Base-by-base conservation (phyloP, 2,888 invertebrate species). In the Diarsia mendica region DNA sequence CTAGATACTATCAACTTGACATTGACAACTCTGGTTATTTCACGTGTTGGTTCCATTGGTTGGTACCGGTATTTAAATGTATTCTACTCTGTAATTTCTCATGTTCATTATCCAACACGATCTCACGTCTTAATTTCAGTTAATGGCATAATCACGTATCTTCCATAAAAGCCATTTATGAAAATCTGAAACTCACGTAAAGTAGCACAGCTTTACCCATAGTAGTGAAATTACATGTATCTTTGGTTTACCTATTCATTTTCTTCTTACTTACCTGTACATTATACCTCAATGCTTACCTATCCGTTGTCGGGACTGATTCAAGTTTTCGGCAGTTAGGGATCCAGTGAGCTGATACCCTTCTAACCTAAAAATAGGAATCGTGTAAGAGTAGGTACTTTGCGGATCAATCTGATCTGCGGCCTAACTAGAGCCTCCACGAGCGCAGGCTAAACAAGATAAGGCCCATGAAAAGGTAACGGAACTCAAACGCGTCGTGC, bases 21-120 rank as follows among this genome's bases (percentile, higher is more conserved):
- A 71, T 71, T 73, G 72, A 60, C 60, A 60, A 49, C 72, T 49
- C 1, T 8, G 18, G 15, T 10, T 15, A 46, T 28, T 33, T 46
- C 18, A 20, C 60, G 60, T 60, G 15, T 9, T 58, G 58, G 18
- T 28, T n/a, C n/a, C n/a, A n/a, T n/a, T n/a, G n/a, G n/a, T n/a
- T n/a, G n/a, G n/a, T n/a, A n/a, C n/a, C n/a, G n/a, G n/a, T n/a
- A n/a, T n/a, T n/a, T n/a, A n/a, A n/a, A n/a, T n/a, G n/a, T n/a
- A n/a, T n/a, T n/a, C n/a, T n/a, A n/a, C n/a, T n/a, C n/a, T n/a
- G n/a, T n/a, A n/a, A n/a, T n/a, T n/a, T n/a, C n/a, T n/a, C n/a
- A n/a, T n/a, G n/a, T n/a, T n/a, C n/a, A n/a, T n/a, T n/a, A n/a
- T n/a, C n/a, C n/a, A n/a, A n/a, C n/a, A n/a, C n/a, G n/a, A n/a